A percentile compares a stretch with the other conserved stretches of the same genome.
These are phyloP conservation scores for Mesochorus sp. DNA, from an alignment of 2,888 invertebrate genomes.

Conservation along the genomic window DNA sequence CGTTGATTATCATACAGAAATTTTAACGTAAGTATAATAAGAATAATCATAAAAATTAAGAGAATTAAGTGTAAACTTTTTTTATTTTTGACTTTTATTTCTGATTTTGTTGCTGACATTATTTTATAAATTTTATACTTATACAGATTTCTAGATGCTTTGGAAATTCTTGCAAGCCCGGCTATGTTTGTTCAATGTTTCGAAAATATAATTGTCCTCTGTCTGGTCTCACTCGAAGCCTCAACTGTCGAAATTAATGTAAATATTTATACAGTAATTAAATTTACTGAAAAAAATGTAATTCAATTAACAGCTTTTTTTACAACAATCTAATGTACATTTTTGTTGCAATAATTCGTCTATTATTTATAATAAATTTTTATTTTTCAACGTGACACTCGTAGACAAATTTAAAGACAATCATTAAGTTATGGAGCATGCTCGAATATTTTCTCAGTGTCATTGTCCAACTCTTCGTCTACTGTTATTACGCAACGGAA, in stretches of 20 bases:
- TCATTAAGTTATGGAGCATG: slow-evolving; percentile 66
- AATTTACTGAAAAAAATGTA: neutral
- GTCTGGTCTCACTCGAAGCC: slow-evolving; percentile 69
- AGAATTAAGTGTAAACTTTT: neutral
- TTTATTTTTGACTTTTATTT: neutral
- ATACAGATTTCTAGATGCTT: slow-evolving; percentile 63
- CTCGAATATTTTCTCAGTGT: slow-evolving; percentile 66
- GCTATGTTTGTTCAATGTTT: slow-evolving; percentile 70
- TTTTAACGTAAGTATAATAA: slow-evolving; percentile 63
- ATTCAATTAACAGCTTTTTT: neutral
- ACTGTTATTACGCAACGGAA: slow-evolving; percentile 68
- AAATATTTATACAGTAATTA: slow-evolving; percentile 11
- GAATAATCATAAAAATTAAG: neutral
- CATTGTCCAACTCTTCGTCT: slow-evolving; percentile 64
- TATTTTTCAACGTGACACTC: neutral
- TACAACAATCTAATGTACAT: too few species aligned
- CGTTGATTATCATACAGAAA: slow-evolving; percentile 63
- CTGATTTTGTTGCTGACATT: neutral
- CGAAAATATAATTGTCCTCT: slow-evolving; percentile 66
- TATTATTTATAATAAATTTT: neutral
- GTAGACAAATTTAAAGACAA: slow-evolving; percentile 45
- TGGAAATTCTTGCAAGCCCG: slow-evolving; percentile 64
- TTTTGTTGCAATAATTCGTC: neutral
- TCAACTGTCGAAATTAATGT: slow-evolving; percentile 67
- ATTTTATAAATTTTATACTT: neutral